phyloP scores from a whole-genome alignment of 2,888 invertebrate genomes.

The Barypeithes pellucidus region DNA sequence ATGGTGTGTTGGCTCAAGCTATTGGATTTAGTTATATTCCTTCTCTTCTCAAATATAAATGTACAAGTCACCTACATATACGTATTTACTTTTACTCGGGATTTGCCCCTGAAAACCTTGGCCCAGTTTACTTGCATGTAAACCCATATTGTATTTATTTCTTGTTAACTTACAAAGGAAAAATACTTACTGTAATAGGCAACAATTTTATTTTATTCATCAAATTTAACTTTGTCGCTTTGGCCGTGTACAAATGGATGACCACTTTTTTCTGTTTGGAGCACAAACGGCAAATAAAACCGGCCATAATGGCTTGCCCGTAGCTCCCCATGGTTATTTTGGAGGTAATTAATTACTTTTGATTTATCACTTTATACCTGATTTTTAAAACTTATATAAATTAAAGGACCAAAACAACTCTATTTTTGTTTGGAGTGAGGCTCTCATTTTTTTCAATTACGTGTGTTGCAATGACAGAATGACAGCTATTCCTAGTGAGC shows the following conservation, averaged over 20 bases:
- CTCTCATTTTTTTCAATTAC: not conserved
- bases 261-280: constrained; percentile 90
- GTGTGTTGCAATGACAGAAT: constrained; percentile 12
- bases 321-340: constrained; percentile 82
- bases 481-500: not conserved
- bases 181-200: constrained; percentile 81
- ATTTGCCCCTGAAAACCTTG: not conserved
- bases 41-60: no score
- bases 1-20: no score
- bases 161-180: not conserved
- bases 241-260: constrained; percentile 87
- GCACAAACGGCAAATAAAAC: constrained; percentile 89
- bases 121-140: constrained; percentile 5
- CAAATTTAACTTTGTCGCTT: constrained; percentile 82
- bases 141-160: no score
- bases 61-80: no score
- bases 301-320: constrained; percentile 85
- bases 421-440: not conserved
- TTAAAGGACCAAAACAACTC: not conserved
- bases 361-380: not conserved
- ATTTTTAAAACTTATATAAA: not conserved
- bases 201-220: constrained; percentile 87
- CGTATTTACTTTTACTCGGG: no score
- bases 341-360: not conserved
- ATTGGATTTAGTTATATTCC: no score